Percentiles rank a stretch among this genome's conserved stretches.
These are phyloP conservation scores for Allobates femoralis DNA, from an alignment of 2,797 vertebrate species.

Conservation along the genomic window DNA sequence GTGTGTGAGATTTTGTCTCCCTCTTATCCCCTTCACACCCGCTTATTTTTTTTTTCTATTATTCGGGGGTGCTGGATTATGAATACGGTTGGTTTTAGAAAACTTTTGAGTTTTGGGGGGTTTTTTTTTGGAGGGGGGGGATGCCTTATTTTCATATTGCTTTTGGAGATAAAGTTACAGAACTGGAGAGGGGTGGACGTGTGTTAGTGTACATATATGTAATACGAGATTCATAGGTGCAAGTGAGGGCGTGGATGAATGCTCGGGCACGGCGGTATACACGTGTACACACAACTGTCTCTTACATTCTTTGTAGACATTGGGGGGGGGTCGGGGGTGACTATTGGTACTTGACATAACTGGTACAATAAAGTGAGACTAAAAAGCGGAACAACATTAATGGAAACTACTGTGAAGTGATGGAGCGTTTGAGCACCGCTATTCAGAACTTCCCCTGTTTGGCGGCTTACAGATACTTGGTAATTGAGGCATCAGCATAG, in stretches of 20 bases:
- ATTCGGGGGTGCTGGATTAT: slow-evolving; percentile 45
- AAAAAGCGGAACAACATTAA: background rate
- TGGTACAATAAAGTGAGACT: background rate
- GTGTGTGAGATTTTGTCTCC: slow-evolving; percentile 54
- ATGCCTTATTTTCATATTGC: slow-evolving; percentile 29
- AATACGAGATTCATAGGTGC: background rate
- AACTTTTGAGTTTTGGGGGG: slow-evolving; percentile 37
- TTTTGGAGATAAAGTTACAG: slow-evolving; percentile 57
- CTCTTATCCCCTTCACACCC: slow-evolving; percentile 28
- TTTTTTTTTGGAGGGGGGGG: background rate
- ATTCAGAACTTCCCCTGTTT: background rate
- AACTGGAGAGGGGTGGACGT: slow-evolving; percentile 3
- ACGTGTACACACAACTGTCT: background rate
- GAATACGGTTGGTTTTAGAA: slow-evolving; percentile 47
- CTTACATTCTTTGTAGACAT: background rate
- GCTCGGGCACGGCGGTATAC: background rate
- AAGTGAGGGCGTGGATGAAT: slow-evolving; percentile 6
- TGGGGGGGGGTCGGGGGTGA: background rate
- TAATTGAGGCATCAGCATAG: background rate
- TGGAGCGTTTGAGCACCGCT: background rate
- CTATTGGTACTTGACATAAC: background rate
- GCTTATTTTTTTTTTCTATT: slow-evolving; percentile 8
- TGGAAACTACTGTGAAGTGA: background rate
- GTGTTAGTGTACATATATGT: slow-evolving; percentile 16
- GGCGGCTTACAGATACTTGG: background rate